Conservation (phyloP, 1,140 invertebrate species). For the Phocides pigmalion region DNA sequence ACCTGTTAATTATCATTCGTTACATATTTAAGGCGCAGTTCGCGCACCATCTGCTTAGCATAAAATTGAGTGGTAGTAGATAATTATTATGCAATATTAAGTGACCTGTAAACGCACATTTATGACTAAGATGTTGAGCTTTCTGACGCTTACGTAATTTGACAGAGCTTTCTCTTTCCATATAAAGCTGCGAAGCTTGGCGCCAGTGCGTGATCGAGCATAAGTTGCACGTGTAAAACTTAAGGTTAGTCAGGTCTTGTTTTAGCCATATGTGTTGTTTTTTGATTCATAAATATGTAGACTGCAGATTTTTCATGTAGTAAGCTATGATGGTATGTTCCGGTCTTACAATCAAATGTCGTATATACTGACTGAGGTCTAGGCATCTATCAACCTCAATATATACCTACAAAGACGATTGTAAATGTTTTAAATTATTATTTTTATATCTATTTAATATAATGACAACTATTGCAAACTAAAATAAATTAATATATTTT, state of each 20-base stretch:
- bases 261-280: background rate
- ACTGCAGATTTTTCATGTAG: too few species aligned
- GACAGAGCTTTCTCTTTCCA: conserved; percentile 28
- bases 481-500: too few species aligned
- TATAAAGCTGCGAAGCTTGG: conserved; percentile 18
- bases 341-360: too few species aligned
- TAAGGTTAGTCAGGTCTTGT: background rate
- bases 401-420: too few species aligned
- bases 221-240: conserved; percentile 4
- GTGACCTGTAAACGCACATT: background rate
- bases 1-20: background rate
- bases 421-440: too few species aligned
- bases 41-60: background rate
- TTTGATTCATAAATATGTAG: too few species aligned
- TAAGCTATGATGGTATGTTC: too few species aligned
- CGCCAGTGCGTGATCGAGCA: background rate
- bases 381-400: too few species aligned
- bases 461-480: too few species aligned
- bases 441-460: too few species aligned
- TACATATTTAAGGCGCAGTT: background rate
- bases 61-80: background rate
- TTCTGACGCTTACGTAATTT: conserved; percentile 25
- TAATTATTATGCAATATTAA: background rate
- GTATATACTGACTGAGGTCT: too few species aligned
- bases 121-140: conserved; percentile 22